Evolutionary conservation across 2,113 vertebrate genomes (phyloP).

Genomic region (Tilapia sparmanii): DNA sequence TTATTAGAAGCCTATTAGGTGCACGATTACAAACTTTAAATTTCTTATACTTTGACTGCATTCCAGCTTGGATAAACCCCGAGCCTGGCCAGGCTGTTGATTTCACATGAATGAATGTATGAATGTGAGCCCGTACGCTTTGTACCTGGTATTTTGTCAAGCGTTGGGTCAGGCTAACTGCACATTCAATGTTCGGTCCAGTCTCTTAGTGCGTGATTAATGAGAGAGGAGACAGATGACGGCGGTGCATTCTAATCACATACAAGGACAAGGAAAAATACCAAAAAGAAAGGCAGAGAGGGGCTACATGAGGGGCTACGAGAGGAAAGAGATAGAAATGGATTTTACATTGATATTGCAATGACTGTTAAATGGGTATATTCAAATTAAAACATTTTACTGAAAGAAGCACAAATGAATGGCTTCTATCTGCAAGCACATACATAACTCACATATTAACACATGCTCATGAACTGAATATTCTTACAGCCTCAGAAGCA

Average conservation of each 20-base stretch:
- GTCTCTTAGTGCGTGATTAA: slow-evolving; percentile 56
- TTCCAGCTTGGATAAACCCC: background rate
- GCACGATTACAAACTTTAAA: slow-evolving; percentile 23
- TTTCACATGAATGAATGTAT: background rate
- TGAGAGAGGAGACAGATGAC: slow-evolving; percentile 44
- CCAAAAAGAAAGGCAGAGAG: background rate
- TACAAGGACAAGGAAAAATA: slow-evolving; percentile 42
- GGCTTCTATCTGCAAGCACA: background rate
- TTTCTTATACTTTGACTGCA: slow-evolving; percentile 3
- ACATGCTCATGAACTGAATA: background rate
- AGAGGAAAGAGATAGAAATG: background rate
- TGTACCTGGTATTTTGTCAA: slow-evolving; percentile 9
- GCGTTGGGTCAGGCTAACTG: slow-evolving; percentile 42
- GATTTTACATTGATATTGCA: background rate
- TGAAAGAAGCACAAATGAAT: background rate
- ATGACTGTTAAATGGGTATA: background rate
- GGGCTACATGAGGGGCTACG: background rate
- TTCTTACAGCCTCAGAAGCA: slow-evolving; percentile 12
- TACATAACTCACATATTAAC: background rate
- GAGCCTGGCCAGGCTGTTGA: background rate
- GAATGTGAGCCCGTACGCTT: background rate
- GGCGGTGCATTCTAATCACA: slow-evolving; percentile 54
- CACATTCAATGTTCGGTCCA: slow-evolving; percentile 28
- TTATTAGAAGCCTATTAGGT: slow-evolving; percentile 41
- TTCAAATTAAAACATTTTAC: background rate